Percentiles rank a stretch among this genome's conserved stretches.
Conservation (phyloP, 1,140 invertebrate genomes). For the Thaumetopoea pityocampa region DNA sequence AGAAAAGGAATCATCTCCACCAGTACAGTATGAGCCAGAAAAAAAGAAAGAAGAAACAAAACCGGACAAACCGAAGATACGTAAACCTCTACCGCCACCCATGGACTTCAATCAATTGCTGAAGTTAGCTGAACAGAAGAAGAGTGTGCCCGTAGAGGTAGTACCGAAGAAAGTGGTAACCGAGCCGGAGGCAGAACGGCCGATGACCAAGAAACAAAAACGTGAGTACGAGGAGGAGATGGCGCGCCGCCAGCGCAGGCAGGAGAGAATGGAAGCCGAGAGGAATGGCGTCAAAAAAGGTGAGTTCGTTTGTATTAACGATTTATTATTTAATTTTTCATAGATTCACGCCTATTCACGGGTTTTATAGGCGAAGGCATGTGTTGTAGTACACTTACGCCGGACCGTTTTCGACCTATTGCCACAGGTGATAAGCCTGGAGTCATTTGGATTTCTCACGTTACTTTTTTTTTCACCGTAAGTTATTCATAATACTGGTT, state of each 20-base stretch:
- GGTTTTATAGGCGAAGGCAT: too few species aligned
- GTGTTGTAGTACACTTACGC: too few species aligned
- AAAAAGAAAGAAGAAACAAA: constrained; percentile 74
- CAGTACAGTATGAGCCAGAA: constrained; percentile 67
- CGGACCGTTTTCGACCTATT: too few species aligned
- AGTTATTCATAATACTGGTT: too few species aligned
- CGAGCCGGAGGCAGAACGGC: constrained; percentile 79
- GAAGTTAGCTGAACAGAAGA: constrained; percentile 89
- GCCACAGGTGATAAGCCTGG: too few species aligned
- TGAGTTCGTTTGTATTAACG: constrained; percentile 28
- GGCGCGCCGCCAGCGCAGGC: constrained; percentile 53
- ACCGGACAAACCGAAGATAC: constrained; percentile 75
- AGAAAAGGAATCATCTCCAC: constrained; percentile 51
- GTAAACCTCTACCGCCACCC: constrained; percentile 79
- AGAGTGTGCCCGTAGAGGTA: constrained; percentile 83
- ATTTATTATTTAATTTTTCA: too few species aligned
- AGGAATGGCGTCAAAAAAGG: constrained; percentile 39
- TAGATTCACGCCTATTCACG: too few species aligned
- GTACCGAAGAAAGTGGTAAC: constrained; percentile 78
- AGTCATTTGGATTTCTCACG: too few species aligned
- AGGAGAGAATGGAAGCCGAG: constrained; percentile 58
- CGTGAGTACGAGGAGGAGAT: constrained; percentile 81
- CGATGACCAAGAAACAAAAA: constrained; percentile 89
- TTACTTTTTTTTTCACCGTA: too few species aligned
- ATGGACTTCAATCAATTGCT: constrained; percentile 85